Base-by-base conservation (phyloP, 2,113 vertebrate species). In the Jaculus jaculus region DNA sequence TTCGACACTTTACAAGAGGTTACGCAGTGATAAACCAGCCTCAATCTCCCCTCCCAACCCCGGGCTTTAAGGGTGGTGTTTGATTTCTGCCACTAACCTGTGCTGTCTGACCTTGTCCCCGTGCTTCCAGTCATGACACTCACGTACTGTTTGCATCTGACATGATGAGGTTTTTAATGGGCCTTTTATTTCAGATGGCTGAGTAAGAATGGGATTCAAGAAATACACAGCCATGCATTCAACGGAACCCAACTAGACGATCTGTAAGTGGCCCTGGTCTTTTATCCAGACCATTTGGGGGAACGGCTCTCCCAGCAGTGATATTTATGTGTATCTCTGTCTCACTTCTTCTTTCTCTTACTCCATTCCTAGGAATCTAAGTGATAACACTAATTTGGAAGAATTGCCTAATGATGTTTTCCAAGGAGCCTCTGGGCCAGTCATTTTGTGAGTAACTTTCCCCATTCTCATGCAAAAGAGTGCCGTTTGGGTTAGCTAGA, bases 171-270 rank as follows among this genome's bases (percentile, higher is more conserved):
- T 95, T 97, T 95, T 92, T 95, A 96, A 97, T 96, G 95, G 89
- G 65, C 74, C 58, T 84, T 96, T 96, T 94, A 26, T 98, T 98
- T 96, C 98, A 99, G 99, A 97, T 98, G 99, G 98, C 98, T 99
- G 96, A 98, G 98, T 97, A 99, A 99, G 98, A 99, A 99, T 92
- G 99, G 99, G 96, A 99, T 99, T 97, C 98, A 95, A 97, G 98
- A 99, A 97, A 99, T 99, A 97, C 98, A 98, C 87, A 98, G 98
- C 95, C 97, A 99, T 95, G 99, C 99, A 79, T 99, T 99, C 97
- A 99, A 99, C 60, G 98, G 99, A 97, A 99, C 99, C 93, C 98
- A 98, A 96, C 98, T 99, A 96, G 97, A 98, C 95, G 98, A 98
- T 92, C 98, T 99, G 99, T 99, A 98, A 98, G 96, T 98, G 97